phyloP scores from a whole-genome alignment of 2,888 invertebrate species.

The Tortricodes alternella region DNA sequence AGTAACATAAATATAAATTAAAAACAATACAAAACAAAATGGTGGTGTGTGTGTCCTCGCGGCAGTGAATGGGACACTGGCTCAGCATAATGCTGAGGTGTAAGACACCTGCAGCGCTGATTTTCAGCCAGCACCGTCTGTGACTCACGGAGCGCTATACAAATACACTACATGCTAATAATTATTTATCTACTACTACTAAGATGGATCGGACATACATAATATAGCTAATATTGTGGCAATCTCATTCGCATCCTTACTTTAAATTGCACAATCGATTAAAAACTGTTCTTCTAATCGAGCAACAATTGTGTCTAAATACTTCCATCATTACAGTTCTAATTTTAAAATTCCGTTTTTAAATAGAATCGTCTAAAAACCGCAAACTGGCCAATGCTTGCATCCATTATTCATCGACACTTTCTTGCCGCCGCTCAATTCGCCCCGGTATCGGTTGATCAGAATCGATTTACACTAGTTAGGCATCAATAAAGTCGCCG shows the following conservation, averaged over 20 bases:
- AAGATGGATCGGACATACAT: too few relatives aligned
- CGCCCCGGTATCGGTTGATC: slow-evolving; percentile 50
- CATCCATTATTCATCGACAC: slow-evolving; percentile 58
- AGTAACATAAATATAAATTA: too few relatives aligned
- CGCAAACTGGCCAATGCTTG: slow-evolving; percentile 41
- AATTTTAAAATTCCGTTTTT: slow-evolving; percentile 39
- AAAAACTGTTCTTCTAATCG: background rate
- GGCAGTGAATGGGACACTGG: too few relatives aligned
- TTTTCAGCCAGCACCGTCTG: too few relatives aligned
- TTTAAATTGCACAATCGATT: background rate
- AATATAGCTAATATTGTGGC: too few relatives aligned
- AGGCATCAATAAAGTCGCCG: slow-evolving; percentile 53
- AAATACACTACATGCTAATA: too few relatives aligned
- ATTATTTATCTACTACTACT: too few relatives aligned
- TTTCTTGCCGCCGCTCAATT: slow-evolving; percentile 52
- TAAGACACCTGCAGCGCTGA: too few relatives aligned
- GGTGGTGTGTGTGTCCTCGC: too few relatives aligned
- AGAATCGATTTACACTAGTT: slow-evolving; percentile 63
- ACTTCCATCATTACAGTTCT: slow-evolving; percentile 6
- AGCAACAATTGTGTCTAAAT: background rate
- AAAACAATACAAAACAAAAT: too few relatives aligned
- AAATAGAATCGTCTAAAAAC: slow-evolving; percentile 44
- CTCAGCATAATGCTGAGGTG: too few relatives aligned
- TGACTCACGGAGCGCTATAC: too few relatives aligned
- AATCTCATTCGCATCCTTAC: background rate